Base-by-base conservation (phyloP, 2,113 vertebrate species). In the Bagarius yarrelli region DNA sequence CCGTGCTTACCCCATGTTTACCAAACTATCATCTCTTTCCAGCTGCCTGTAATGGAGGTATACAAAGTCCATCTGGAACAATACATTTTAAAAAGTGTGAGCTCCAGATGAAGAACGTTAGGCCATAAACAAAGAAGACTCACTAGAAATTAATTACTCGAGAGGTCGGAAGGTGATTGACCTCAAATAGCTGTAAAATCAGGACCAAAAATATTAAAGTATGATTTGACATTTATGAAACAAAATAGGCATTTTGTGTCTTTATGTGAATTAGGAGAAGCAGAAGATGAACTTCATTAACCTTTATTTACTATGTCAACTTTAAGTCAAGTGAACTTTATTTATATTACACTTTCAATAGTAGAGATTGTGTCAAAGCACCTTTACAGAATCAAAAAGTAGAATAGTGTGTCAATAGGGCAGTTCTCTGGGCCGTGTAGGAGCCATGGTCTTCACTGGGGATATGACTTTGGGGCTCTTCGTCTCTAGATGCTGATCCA, bases 41-140 rank as follows among this genome's bases (percentile, higher is more conserved):
- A 71, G 67, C 67, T 71, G 44, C 40, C 40, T 71, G 67, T 71
- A 71, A 67, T 27, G 44, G n/a, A 71, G 6, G n/a, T 71, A 19
- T 52, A 52, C 44, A 50, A 71, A 40, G 44, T 71, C 67, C 67
- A 71, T 71, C n/a, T 71, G 67, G 67, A 71, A 23, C 47, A 71
- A 52, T 23, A 50, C 14, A 71, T 71, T 71, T 71, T 18, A 18
- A 50, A 71, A 71, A 50, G 67, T 52, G 44, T 71, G 67, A 71
- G 27, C 15, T 71, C 67, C 67, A 71, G 40, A 71, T 71, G 67
- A 40, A 50, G 23, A 23, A 50, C 8, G 44, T 70, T 70, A 70
- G 47, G 15, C 44, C 15, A 2, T 3, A 71, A 52, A 71, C 15
- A 44, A 71, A 71, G 67, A 71, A 50, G 44, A 27, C 44, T 0